A percentile compares a stretch with the other conserved stretches of the same genome.
phyloP scores from a whole-genome alignment of 2,888 invertebrate genomes.

The Aquatica leii region DNA sequence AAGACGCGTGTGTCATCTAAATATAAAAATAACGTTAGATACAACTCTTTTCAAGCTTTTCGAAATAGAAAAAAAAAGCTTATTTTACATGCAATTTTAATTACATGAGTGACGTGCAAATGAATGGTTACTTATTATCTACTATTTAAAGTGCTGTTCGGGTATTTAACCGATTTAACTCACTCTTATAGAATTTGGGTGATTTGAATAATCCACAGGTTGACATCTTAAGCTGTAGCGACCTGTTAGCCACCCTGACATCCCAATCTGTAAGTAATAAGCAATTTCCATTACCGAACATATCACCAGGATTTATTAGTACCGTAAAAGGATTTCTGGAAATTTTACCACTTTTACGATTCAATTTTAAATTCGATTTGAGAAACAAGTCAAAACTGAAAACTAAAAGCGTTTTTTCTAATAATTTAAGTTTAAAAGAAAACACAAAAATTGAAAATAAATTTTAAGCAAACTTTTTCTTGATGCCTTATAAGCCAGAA shows the following conservation, averaged over 20 bases:
- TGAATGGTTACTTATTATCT: constrained; percentile 9
- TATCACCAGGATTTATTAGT: neutral
- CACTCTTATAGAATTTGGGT: constrained; percentile 92
- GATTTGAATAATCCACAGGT: constrained; percentile 94
- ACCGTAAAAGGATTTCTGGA: neutral
- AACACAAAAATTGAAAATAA: too few species aligned
- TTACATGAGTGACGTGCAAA: neutral
- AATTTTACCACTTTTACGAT: too few species aligned
- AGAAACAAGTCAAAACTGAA: too few species aligned
- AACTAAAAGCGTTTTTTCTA: too few species aligned
- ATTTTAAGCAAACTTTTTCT: too few species aligned
- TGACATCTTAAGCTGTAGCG: constrained; percentile 96
- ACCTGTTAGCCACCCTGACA: constrained; percentile 93
- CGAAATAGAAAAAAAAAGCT: neutral
- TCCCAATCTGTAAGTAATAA: constrained; percentile 80
- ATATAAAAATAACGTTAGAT: constrained; percentile 50
- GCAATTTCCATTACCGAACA: constrained; percentile 25
- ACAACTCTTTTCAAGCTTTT: neutral
- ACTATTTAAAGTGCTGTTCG: constrained; percentile 4
- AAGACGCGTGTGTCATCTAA: constrained; percentile 92
- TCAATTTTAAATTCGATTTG: neutral
- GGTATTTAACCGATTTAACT: constrained; percentile 58
- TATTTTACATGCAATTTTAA: constrained; percentile 1
- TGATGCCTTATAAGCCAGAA: too few species aligned
- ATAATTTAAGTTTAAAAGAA: too few species aligned